phyloP scores from a whole-genome alignment of 2,797 vertebrate species.

The Coranthus polyacanthus region DNA sequence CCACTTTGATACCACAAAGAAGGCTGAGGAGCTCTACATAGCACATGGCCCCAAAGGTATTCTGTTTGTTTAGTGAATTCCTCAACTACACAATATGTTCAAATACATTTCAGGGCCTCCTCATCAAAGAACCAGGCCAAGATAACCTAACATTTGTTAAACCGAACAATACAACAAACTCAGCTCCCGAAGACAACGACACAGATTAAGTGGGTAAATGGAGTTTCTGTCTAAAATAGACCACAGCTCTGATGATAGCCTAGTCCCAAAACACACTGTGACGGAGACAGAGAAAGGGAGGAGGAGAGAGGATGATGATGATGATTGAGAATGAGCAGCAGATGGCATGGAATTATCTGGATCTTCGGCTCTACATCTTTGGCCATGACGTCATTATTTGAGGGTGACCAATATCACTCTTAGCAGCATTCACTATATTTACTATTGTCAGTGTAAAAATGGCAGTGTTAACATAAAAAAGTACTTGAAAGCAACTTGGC shows the following conservation, averaged over 20 bases:
- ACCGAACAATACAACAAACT: constrained; percentile 34
- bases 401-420: constrained; percentile 16
- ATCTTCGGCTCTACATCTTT: constrained; percentile 62
- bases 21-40: constrained; percentile 1
- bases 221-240: constrained; percentile 77
- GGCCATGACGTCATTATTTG: constrained; percentile 40
- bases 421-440: constrained; percentile 11
- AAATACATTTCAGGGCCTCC: neutral
- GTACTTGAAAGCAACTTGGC: constrained; percentile 16
- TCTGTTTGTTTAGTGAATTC: neutral
- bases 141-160: constrained; percentile 19
- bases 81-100: constrained; percentile 16
- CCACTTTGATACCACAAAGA: neutral
- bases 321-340: constrained; percentile 64
- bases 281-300: constrained; percentile 49
- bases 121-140: constrained; percentile 1
- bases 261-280: constrained; percentile 73
- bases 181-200: constrained; percentile 40
- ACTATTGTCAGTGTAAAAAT: constrained; percentile 1
- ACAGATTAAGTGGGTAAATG: constrained; percentile 73
- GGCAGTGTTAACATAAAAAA: neutral
- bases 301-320: constrained; percentile 53
- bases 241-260: constrained; percentile 65
- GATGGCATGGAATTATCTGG: constrained; percentile 74
- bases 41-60: neutral